Percentiles rank a stretch among this genome's conserved stretches.
Evolutionary conservation across 2,797 vertebrate species (phyloP).

Genomic region (Siniperca obscura): DNA sequence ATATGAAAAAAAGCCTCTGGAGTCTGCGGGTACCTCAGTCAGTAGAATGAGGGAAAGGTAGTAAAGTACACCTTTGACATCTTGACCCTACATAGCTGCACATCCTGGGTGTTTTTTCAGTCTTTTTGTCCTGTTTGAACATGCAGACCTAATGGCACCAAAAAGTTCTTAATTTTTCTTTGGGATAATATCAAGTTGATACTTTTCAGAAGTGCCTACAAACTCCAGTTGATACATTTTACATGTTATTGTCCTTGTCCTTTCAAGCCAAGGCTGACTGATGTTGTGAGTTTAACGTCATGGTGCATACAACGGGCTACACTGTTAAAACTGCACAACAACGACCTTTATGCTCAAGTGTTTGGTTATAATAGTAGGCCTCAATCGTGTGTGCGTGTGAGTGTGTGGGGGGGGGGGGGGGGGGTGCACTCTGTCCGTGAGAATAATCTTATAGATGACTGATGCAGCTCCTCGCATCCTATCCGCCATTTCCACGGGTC

Average conservation of each 20-base stretch:
- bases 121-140: not conserved
- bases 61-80: not conserved
- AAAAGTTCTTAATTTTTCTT: not conserved
- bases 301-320: not conserved
- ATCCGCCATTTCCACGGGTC: constrained; percentile 72
- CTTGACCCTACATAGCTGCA: not conserved
- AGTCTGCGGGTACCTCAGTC: too few relatives aligned
- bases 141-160: not conserved
- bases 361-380: not conserved
- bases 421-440: constrained; percentile 23
- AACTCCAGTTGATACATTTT: not conserved
- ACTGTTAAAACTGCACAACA: constrained; percentile 3
- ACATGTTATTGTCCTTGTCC: not conserved
- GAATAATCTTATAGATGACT: constrained; percentile 2
- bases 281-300: not conserved
- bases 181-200: not conserved
- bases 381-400: not conserved
- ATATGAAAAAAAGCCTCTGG: too few relatives aligned
- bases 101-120: not conserved
- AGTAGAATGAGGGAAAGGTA: not conserved
- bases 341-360: not conserved
- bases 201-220: not conserved
- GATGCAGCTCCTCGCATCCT: constrained; percentile 61
- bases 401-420: not conserved
- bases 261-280: not conserved